Evolutionary conservation across 2,113 vertebrate genomes (phyloP), one percentile per base, ranked within the genome.

Genomic region (Sterna hirundo): DNA sequence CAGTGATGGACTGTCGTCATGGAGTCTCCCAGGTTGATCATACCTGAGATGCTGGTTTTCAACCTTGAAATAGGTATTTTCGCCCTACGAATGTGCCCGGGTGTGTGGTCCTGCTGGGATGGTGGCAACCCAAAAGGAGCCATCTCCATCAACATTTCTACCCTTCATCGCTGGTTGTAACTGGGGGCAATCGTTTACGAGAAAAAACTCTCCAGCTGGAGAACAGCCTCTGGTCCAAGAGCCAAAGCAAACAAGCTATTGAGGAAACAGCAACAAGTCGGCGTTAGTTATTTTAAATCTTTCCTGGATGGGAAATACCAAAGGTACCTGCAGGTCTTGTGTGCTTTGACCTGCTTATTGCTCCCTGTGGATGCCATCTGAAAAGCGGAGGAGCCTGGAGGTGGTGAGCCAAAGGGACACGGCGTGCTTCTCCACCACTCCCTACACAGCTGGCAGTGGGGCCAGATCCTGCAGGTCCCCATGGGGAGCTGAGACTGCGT

Each of bases 351-450:
- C 6, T 82, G 36, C 23, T 83, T 30, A 17, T 75, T 66, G 34
- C 14, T 94, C 44, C 47, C 60, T 20, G n/a, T 1, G 6, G 27
- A 57, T 7, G 1, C 0, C 0, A 8, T 7, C n/a, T 3, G 8
- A 64, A 75, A 82, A 58, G 32, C 0, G 0, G 36, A 78, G 66
- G 20, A 80, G n/a, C n/a, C 23, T 23, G 68, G 78, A 64, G 9
- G n/a, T 30, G 7, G 16, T 5, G 29, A 76, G 69, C 27, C 80
- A 81, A 66, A 75, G 64, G 61, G 52, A 27, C 15, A 2, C 4
- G 1, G 11, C 0, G 1, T 75, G 61, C 26, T 89, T 40, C 26
- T 57, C 22, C 25, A n/a, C 38, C 71, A 66, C 1, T 29, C n/a
- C 17, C 7, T 30, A 60, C 34, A 38, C 36, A 68, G 13, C 47